Conservation (phyloP, 2,797 vertebrate species). For the Dicrostonyx torquatus region DNA sequence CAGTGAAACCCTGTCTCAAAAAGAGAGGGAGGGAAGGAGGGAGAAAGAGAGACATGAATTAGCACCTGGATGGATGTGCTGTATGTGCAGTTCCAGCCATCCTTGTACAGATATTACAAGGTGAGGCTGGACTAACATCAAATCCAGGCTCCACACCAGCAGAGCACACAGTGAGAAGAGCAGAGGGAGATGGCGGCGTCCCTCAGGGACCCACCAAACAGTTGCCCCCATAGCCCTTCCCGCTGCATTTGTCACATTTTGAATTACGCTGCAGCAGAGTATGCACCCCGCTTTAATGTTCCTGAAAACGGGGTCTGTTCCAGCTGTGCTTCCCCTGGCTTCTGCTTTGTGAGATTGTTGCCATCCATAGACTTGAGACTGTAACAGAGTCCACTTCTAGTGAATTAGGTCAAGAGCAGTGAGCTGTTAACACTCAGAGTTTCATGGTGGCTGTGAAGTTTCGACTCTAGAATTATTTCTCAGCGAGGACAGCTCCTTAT, state of each 20-base stretch:
- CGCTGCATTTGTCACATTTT: neutral
- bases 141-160: neutral
- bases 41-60: neutral
- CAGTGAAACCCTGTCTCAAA: neutral
- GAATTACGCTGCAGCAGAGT: neutral
- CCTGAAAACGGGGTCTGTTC: neutral
- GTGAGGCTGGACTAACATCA: neutral
- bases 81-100: neutral
- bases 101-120: neutral
- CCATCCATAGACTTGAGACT: neutral
- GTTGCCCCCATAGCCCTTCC: fast-evolving
- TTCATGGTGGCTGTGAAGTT: neutral
- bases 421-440: neutral
- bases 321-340: neutral
- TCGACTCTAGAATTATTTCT: neutral
- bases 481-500: neutral
- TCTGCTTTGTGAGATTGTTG: neutral
- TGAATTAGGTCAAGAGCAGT: neutral
- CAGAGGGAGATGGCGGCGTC: fast-evolving
- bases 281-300: neutral
- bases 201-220: neutral
- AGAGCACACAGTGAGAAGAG: neutral
- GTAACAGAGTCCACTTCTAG: neutral
- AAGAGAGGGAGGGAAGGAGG: too few relatives aligned
- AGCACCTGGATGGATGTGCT: neutral